Evolutionary conservation across 2,888 invertebrate species (phyloP).

Genomic region (Phortica okadai): DNA sequence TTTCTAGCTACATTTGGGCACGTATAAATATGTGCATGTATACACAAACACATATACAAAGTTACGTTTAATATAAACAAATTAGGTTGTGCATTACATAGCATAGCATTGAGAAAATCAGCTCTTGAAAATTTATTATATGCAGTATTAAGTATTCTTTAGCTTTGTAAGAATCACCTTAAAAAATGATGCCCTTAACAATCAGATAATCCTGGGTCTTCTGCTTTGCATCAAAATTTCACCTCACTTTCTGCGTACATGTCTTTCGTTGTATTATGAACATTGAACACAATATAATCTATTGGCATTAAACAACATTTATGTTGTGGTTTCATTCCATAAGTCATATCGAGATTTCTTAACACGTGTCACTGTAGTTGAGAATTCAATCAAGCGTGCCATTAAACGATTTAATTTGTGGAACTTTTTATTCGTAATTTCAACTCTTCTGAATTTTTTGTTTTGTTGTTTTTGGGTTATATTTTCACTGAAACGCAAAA

Average conservation of each 20-base stretch:
- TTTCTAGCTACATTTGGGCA: not conserved
- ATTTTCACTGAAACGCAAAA: no score
- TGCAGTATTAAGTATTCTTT: not conserved
- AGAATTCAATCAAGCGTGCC: no score
- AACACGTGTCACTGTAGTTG: no score
- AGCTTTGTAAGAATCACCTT: no score
- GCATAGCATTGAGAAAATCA: not conserved
- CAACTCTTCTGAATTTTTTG: no score
- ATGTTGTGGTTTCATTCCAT: no score
- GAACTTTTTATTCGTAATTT: no score
- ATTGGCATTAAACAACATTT: no score
- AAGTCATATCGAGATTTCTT: no score
- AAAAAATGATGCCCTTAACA: no score
- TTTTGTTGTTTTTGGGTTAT: no score
- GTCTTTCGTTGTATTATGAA: not conserved
- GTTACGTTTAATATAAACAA: conserved; percentile 7
- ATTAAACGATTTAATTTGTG: no score
- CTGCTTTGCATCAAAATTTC: conserved; percentile 1
- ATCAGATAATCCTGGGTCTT: not conserved
- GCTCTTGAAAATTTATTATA: not conserved
- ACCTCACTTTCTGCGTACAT: conserved; percentile 20
- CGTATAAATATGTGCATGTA: not conserved
- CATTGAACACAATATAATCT: not conserved
- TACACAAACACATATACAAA: not conserved
- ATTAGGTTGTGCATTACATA: conserved; percentile 6